Base-by-base conservation (phyloP, 2,797 vertebrate genomes). In the Thripadectes ignobilis region DNA sequence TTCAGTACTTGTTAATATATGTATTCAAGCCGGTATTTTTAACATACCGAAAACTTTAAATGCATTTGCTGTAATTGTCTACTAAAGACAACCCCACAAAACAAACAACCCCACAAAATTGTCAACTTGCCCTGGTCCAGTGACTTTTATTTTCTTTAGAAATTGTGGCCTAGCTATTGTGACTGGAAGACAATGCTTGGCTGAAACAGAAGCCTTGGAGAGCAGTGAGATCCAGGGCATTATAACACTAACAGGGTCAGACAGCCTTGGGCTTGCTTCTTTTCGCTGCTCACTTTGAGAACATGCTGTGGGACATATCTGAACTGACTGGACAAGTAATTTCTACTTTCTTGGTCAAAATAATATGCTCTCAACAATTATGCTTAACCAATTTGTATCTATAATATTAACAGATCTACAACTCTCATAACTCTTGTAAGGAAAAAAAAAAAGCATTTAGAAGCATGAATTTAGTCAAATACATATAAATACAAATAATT, bases 261-360 rank as follows among this genome's bases (percentile, higher is more conserved):
- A 49, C 6, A 76, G 21, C 46, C 16, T 29, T 54, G 46, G 27
- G 8, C 23, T 77, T 38, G 2, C 6, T 68, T 85, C 34, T 27
- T 78, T 51, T 41, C 55, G 7, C 36, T 29, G 24, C 19, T 59
- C 13, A 57, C 23, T 41, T 51, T 58, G 63, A 82, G 46, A 65
- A 10, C 1, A 0, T 21, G 34, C 12, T 34, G 32, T 34, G 27
- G 32, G n/a, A 79, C 7, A 22, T 24, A 73, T 12, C 19, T 4
- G 3, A 91, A 15, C 16, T 46, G 27, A n/a, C 26, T 18, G 18
- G 30, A 65, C 10, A 68, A 87, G 52, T 7, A 52, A 24, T 51
- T 78, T 71, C 6, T 39, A 57, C 20, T 78, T 86, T 13, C 19
- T 48, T 43, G 39, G 9, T 78, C 34, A 55, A 73, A 26, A 18